Evolutionary conservation across 2,113 vertebrate genomes (phyloP).

Genomic region (Mustelus asterias): DNA sequence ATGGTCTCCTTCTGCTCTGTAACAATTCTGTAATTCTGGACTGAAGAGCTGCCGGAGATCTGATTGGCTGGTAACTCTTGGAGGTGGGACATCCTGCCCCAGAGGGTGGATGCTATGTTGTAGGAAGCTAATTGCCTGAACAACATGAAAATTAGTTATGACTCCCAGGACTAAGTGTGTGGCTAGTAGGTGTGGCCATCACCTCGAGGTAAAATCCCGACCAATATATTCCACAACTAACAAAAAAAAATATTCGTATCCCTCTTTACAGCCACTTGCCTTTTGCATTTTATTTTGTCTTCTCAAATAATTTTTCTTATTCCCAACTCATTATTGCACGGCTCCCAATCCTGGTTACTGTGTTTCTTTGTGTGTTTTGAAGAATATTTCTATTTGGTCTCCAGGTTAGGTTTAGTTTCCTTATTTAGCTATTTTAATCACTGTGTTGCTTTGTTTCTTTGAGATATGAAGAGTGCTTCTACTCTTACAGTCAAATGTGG

Average conservation of each 20-base stretch:
- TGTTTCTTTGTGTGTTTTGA: background rate
- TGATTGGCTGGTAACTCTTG: background rate
- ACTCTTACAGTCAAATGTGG: background rate
- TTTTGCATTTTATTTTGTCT: background rate
- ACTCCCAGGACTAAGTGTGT: background rate
- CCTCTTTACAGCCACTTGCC: background rate
- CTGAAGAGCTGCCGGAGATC: background rate
- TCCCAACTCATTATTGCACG: background rate
- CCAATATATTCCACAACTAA: background rate
- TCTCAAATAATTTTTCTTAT: background rate
- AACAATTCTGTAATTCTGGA: background rate
- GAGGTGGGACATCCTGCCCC: background rate
- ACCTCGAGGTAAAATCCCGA: background rate
- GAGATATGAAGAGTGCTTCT: background rate
- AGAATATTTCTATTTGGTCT: background rate
- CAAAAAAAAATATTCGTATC: background rate
- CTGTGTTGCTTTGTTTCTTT: background rate
- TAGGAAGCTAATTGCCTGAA: background rate
- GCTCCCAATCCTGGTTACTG: background rate
- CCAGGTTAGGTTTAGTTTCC: background rate
- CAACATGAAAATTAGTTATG: background rate
- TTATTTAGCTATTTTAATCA: background rate
- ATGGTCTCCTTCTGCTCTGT: too few species aligned
- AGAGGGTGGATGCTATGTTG: background rate
- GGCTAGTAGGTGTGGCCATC: background rate